Conservation (phyloP, 2,797 vertebrate genomes). For the Limosa lapponica region DNA sequence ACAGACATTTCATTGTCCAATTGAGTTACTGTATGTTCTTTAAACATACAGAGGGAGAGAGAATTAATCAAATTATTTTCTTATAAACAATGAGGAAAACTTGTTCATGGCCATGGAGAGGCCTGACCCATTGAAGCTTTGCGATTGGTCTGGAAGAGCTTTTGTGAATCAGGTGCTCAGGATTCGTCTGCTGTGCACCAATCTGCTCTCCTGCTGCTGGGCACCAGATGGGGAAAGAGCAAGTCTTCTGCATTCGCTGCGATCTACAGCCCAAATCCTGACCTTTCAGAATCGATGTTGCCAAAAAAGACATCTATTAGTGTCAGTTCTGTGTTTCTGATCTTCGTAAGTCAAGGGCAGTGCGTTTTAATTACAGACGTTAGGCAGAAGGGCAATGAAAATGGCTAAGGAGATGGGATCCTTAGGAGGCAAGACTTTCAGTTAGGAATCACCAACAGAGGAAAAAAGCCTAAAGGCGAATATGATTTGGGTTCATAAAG, state of each 20-base stretch:
- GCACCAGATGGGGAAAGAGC: not conserved
- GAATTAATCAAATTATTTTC: conserved; percentile 6
- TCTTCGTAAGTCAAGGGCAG: not conserved
- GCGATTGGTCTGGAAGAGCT: not conserved
- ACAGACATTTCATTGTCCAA: not conserved
- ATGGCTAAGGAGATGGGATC: not conserved
- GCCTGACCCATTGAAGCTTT: not conserved
- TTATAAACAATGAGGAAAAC: not conserved
- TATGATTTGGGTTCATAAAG: not conserved
- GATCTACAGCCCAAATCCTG: not conserved
- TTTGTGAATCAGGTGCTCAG: not conserved
- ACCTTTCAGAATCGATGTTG: not conserved
- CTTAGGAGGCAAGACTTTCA: not conserved
- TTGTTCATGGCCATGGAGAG: not conserved
- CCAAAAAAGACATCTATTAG: fast-evolving
- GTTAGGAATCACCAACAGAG: not conserved
- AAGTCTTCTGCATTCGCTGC: not conserved
- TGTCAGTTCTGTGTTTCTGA: not conserved
- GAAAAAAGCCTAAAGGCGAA: not conserved
- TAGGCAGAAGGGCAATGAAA: not conserved
- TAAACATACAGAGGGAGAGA: not conserved
- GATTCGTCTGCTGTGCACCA: not conserved
- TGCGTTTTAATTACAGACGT: not conserved
- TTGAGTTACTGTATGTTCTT: not conserved
- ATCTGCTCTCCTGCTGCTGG: not conserved